These are phyloP conservation scores for Apoderus coryli DNA, from an alignment of 2,888 invertebrate genomes.

Conservation along the genomic window DNA sequence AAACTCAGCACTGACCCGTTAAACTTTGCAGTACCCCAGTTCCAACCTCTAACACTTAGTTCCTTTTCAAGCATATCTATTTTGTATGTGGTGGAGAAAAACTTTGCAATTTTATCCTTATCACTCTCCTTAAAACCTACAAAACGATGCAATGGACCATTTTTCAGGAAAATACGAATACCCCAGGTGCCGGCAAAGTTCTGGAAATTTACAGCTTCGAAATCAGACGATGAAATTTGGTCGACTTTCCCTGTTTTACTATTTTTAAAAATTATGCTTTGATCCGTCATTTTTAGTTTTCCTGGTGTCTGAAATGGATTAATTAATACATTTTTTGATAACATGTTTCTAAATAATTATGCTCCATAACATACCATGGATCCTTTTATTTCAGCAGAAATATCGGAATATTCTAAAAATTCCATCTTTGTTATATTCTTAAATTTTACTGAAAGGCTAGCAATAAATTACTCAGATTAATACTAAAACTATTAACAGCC, in stretches of 20 bases:
- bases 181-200: constrained; percentile 86
- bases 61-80: constrained; percentile 85
- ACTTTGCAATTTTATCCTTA: constrained; percentile 83
- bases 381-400: constrained; percentile 71
- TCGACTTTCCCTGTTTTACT: constrained; percentile 94
- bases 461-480: background rate
- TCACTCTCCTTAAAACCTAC: constrained; percentile 92
- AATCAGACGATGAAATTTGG: constrained; percentile 68
- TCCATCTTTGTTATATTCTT: constrained; percentile 52
- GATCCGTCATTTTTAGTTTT: constrained; percentile 81
- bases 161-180: constrained; percentile 75
- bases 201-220: constrained; percentile 85
- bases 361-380: constrained; percentile 57
- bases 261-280: constrained; percentile 85
- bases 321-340: constrained; percentile 7
- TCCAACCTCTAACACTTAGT: constrained; percentile 93
- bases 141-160: constrained; percentile 80
- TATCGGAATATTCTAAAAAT: constrained; percentile 77
- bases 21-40: constrained; percentile 96
- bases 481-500: constrained; percentile 1
- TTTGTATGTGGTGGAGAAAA: constrained; percentile 68
- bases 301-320: constrained; percentile 62
- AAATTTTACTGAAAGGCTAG: constrained; percentile 1
- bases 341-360: background rate
- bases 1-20: constrained; percentile 75